phyloP scores from a whole-genome alignment of 2,797 vertebrate species.

The Siniperca obscura region DNA sequence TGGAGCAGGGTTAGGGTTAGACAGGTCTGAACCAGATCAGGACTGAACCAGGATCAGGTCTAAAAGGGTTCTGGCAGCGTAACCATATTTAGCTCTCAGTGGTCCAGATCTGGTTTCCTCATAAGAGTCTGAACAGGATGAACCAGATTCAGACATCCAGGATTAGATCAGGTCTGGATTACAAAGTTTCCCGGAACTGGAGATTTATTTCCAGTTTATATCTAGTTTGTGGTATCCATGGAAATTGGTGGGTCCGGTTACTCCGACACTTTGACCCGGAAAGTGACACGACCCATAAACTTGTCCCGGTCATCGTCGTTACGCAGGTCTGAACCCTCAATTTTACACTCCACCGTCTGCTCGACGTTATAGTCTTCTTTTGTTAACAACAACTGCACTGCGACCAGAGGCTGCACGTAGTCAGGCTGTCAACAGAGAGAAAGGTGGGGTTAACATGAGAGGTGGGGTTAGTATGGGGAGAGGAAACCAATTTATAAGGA shows the following conservation, averaged over 20 bases:
- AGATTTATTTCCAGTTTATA: slow-evolving; percentile 15
- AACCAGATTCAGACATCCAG: slow-evolving; percentile 22
- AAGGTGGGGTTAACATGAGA: not conserved
- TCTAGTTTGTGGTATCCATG: slow-evolving; percentile 26
- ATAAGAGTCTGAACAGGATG: slow-evolving; percentile 5
- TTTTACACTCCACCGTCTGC: slow-evolving; percentile 90
- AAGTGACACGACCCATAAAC: slow-evolving; percentile 91
- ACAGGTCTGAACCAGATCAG: not conserved
- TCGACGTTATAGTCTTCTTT: slow-evolving; percentile 81
- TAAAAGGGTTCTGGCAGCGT: slow-evolving; percentile 2
- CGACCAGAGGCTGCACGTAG: slow-evolving; percentile 93
- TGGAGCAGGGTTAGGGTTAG: not conserved
- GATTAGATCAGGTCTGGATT: slow-evolving; percentile 53
- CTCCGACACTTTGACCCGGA: slow-evolving; percentile 87
- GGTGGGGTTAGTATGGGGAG: no score
- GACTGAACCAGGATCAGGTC: not conserved
- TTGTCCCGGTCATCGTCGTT: slow-evolving; percentile 92
- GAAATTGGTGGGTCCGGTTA: slow-evolving; percentile 70
- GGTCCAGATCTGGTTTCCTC: slow-evolving; percentile 14
- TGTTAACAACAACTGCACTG: slow-evolving; percentile 87
- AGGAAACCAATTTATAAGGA: no score
- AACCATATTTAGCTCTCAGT: not conserved
- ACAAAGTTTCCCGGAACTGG: slow-evolving; percentile 18
- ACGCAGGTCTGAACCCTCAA: slow-evolving; percentile 89
- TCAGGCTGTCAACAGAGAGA: slow-evolving; percentile 76